Conservation (phyloP, 1,140 invertebrate species). For the Pachypsylla venusta region DNA sequence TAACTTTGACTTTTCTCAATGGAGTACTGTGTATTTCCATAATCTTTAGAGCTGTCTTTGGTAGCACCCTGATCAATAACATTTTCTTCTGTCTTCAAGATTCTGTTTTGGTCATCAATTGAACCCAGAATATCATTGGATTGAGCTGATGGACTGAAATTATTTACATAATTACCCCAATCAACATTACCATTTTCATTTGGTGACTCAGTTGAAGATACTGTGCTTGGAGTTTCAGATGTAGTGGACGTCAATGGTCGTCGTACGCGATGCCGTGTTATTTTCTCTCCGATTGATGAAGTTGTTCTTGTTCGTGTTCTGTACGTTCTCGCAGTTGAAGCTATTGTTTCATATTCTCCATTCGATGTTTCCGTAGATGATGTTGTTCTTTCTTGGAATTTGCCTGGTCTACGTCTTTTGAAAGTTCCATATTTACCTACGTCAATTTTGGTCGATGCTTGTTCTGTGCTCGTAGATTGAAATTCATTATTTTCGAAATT, state of each 20-base stretch:
- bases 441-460: constrained; percentile 3
- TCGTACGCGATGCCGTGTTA: neutral
- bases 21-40: too few relatives aligned
- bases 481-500: neutral
- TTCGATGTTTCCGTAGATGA: neutral
- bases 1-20: neutral
- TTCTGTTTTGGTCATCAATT: constrained; percentile 5
- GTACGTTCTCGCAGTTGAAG: neutral
- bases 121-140: neutral
- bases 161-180: constrained; percentile 5
- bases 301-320: neutral
- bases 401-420: neutral
- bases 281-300: neutral
- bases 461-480: constrained; percentile 1
- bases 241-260: neutral
- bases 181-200: neutral
- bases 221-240: neutral
- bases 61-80: neutral
- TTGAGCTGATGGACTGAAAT: constrained; percentile 7
- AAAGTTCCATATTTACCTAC: constrained; percentile 5
- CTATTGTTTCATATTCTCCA: neutral
- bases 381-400: neutral
- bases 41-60: too few relatives aligned
- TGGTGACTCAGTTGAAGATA: neutral
- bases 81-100: neutral